Base-by-base conservation (phyloP, 2,797 vertebrate genomes). In the Rhinella marina region DNA sequence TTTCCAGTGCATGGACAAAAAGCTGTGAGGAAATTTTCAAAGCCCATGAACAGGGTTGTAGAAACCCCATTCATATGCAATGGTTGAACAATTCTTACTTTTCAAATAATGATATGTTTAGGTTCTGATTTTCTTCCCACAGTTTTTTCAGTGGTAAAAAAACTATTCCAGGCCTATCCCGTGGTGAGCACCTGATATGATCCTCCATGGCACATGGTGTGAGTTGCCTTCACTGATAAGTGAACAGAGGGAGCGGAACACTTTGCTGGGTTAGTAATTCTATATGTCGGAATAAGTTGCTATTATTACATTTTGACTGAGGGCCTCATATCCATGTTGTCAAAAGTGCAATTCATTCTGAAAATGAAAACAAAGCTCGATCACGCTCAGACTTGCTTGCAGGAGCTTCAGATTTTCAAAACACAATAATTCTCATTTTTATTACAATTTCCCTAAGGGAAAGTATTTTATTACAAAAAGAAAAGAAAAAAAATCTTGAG, bases 371-470 rank as follows among this genome's bases (percentile, higher is more conserved):
- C 95, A 95, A 95, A 96, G 93, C 91, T 89, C 90, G 90, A 92
- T 94, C 94, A 86, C 93, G 95, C 94, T 93, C 91, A 93, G 94
- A 94, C 95, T 95, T 95, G 95, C 93, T 94, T 94, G 94, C 91
- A 92, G 93, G 93, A 95, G 94, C 94, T 95, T 93, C 93, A 95
- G 93, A 93, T 93, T 95, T 94, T 41, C n/a, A 92, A 92, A 94
- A 94, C 90, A 92, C 93, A 93, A 92, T 89, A 92, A 93, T 77
- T 57, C 29, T 64, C 21, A 82, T 94, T 94, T 95, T 94, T 95
- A 96, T 94, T 95, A 95, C 92, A 93, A 90, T 90, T 90, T 93
- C 94, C 94, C 94, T 91, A 92, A 93, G 95, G 94, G 94, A 93
- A 94, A 95, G 94, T 93, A 94, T 93, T 94, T 95, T 94, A 68